These are phyloP conservation scores for Melanotaenia maccullochi DNA, from an alignment of 2,797 vertebrate species.

Conservation along the genomic window DNA sequence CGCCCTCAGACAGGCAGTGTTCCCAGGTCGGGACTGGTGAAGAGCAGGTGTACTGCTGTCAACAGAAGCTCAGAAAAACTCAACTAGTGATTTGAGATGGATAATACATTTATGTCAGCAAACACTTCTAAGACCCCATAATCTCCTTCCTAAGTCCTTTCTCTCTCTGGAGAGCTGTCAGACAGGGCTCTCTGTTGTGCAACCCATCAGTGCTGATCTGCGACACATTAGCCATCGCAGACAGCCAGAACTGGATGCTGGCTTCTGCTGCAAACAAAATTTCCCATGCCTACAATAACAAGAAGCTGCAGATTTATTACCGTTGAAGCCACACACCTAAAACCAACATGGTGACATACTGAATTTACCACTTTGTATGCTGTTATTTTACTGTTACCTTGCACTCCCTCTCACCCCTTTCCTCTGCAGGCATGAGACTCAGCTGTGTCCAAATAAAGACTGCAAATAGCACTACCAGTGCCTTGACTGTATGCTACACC, in stretches of 20 bases:
- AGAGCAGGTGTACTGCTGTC: constrained; percentile 71
- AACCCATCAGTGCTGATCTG: constrained; percentile 17
- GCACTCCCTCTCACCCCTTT: constrained; percentile 16
- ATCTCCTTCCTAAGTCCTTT: constrained; percentile 26
- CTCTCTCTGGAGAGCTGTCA: constrained; percentile 8
- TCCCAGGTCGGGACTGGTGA: constrained; percentile 44
- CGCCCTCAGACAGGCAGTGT: constrained; percentile 26
- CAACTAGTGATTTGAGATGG: constrained; percentile 33
- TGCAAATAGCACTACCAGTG: constrained; percentile 28
- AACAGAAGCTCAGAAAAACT: constrained; percentile 69
- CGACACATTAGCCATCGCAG: constrained; percentile 34
- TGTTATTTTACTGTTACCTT: constrained; percentile 58
- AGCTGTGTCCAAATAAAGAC: constrained; percentile 83
- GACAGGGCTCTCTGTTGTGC: background rate
- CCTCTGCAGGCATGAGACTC: constrained; percentile 15
- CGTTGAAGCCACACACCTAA: constrained; percentile 26
- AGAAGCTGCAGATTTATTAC: constrained; percentile 29
- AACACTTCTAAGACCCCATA: constrained; percentile 52
- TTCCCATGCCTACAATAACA: background rate
- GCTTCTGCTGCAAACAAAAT: constrained; percentile 1
- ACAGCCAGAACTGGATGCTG: constrained; percentile 6
- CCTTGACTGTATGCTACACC: constrained; percentile 61
- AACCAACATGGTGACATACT: constrained; percentile 63
- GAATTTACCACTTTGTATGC: constrained; percentile 51
- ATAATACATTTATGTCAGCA: constrained; percentile 62